Conservation (phyloP, 2,888 invertebrate species). For the Caenorhabditis panamensis region DNA sequence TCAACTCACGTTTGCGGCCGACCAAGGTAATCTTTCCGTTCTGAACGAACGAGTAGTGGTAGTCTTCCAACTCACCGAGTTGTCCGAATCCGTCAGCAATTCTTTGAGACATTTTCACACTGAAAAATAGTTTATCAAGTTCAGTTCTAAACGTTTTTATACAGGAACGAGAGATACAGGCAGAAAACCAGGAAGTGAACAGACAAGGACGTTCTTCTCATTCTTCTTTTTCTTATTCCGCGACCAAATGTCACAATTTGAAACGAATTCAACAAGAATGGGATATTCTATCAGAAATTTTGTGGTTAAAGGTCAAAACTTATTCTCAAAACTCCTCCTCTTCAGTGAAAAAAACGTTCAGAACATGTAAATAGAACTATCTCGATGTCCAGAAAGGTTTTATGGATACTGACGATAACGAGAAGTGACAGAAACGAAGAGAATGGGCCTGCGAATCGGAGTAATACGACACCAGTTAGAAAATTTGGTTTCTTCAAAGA, state of each 20-base stretch:
- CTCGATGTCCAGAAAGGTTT: no score
- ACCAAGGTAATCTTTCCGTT: conserved; percentile 44
- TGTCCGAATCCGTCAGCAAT: conserved; percentile 39
- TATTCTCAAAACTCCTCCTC: no score
- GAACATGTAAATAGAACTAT: no score
- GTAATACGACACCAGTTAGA: no score
- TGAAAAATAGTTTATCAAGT: conserved; percentile 9
- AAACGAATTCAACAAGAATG: background rate
- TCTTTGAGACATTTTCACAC: conserved; percentile 28
- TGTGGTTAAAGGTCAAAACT: conserved; percentile 11
- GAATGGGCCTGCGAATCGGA: no score
- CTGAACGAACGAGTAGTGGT: conserved; percentile 37
- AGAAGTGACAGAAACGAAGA: background rate
- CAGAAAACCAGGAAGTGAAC: conserved; percentile 43
- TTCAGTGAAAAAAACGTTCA: no score
- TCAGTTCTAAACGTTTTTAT: conserved; percentile 8
- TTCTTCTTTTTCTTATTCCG: background rate
- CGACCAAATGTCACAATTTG: background rate
- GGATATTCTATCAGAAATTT: no score
- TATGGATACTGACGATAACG: background rate
- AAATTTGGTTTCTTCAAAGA: background rate
- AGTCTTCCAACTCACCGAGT: conserved; percentile 16
- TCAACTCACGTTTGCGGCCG: conserved; percentile 49
- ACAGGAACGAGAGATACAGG: conserved; percentile 4
- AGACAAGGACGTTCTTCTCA: background rate